A percentile compares a stretch with the other conserved stretches of the same genome.
Conservation (phyloP, 2,888 invertebrate genomes). For the Trissonchulus sp. region DNA sequence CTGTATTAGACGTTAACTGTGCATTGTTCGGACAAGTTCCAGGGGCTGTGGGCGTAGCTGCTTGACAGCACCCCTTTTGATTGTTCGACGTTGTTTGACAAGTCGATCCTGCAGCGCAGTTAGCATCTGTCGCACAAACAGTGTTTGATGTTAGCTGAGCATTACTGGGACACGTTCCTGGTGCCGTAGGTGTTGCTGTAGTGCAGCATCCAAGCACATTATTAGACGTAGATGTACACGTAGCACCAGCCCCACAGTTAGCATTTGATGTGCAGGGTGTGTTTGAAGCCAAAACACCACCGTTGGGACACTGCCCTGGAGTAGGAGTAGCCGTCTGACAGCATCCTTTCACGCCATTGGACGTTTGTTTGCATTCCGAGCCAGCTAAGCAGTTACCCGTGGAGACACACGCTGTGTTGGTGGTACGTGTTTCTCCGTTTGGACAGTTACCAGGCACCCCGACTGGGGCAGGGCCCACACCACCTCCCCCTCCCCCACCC, state of each 20-base stretch:
- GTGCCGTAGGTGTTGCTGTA: not conserved
- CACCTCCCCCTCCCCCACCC: no score
- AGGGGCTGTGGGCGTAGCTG: not conserved
- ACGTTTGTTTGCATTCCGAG: not conserved
- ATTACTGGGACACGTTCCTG: not conserved
- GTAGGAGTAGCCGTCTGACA: not conserved
- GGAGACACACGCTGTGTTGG: not conserved
- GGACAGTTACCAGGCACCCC: not conserved
- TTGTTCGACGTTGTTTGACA: not conserved
- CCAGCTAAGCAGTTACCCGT: not conserved
- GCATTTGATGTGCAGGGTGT: not conserved
- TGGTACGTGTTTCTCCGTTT: not conserved
- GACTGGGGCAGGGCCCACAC: not conserved
- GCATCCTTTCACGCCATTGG: not conserved
- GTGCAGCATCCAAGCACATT: not conserved
- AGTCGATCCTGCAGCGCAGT: not conserved
- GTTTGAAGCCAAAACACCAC: not conserved
- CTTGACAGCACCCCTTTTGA: not conserved
- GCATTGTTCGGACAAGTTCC: not conserved
- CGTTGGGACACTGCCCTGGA: not conserved
- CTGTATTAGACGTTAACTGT: not conserved
- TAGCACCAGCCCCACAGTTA: not conserved
- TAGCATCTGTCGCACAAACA: not conserved
- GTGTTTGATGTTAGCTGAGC: not conserved
- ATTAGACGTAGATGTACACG: not conserved